Conservation (phyloP, 2,888 invertebrate genomes). For the Amitus sp. region DNA sequence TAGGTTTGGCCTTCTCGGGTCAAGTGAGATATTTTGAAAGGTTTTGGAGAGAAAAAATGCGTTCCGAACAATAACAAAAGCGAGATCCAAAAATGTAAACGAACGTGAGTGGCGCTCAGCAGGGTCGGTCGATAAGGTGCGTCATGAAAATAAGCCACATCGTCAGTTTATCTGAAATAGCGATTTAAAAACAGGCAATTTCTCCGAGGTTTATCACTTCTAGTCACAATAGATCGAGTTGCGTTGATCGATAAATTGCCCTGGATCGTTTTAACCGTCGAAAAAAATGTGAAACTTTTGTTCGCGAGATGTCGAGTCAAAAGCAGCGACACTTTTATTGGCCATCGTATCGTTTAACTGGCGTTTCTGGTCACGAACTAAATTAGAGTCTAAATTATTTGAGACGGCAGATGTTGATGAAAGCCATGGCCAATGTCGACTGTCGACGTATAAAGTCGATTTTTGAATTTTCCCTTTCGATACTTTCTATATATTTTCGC, state of each 20-base stretch:
- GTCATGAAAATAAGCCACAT: not conserved
- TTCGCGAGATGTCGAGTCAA: too few relatives aligned
- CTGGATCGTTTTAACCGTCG: not conserved
- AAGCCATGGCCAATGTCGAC: not conserved
- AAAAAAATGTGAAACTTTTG: not conserved
- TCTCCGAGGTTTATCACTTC: not conserved
- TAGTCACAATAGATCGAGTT: not conserved
- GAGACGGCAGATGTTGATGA: conserved; percentile 2
- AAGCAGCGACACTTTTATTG: not conserved
- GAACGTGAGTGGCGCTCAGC: not conserved
- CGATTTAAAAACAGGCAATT: conserved; percentile 1
- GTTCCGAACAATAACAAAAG: not conserved
- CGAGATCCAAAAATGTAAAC: not conserved
- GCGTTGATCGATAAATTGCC: not conserved
- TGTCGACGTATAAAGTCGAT: not conserved
- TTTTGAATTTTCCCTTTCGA: too few relatives aligned
- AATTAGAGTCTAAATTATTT: not conserved
- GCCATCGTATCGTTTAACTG: not conserved
- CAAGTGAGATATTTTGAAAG: too few relatives aligned
- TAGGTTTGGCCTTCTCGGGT: too few relatives aligned
- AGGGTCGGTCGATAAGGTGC: not conserved
- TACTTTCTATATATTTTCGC: too few relatives aligned
- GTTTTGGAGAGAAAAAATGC: too few relatives aligned
- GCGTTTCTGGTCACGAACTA: not conserved
- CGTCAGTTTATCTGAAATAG: not conserved